Evolutionary conservation across 1,140 invertebrate genomes (phyloP), one percentile per base, ranked within the genome.

Genomic region (Heterodera schachtii): DNA sequence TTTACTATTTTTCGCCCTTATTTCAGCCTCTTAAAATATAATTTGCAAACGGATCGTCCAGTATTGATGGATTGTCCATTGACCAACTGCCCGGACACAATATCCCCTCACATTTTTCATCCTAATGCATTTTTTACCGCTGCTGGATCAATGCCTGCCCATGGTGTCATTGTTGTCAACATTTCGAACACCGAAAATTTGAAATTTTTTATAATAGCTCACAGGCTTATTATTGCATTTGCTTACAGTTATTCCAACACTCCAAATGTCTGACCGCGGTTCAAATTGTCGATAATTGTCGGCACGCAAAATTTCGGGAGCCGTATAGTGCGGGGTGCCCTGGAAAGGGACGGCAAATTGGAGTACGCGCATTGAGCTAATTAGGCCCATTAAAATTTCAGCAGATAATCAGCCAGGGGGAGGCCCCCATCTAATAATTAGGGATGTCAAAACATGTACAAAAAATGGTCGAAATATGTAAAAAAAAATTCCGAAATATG

Each of bases 251-350:
- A 83, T 84, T 31, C 81, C 82, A 3, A 85, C 77, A 31, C 83
- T 85, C 83, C 83, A 85, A 77, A 85, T 85, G 66, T 85, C 84
- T 31, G 84, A 83, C 31, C 52, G 49, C 13, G 86, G 85, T 6
- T 85, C 84, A 71, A 86, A 85, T 13, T 66, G 41, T 31, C 84
- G 83, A 41, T 47, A 79, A 13, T 41, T 7, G 9, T 78, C 76
- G 43, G 84, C 75, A 8, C 67, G 64, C 21, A 85, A 52, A 69
- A 85, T 85, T 66, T 85, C 84, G 47, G 84, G 85, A 1, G 84
- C 84, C 13, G 69, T 83, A 57, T 85, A 85, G 44, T 85, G 84
- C 1, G 84, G 84, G 47, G 84, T 85, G 41, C 84, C 84, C 66
- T 78, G 43, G 1, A 31, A 31, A 31, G 0, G 31, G 0, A 31